phyloP scores from a whole-genome alignment of 2,113 vertebrate species.

The Psophia crepitans region DNA sequence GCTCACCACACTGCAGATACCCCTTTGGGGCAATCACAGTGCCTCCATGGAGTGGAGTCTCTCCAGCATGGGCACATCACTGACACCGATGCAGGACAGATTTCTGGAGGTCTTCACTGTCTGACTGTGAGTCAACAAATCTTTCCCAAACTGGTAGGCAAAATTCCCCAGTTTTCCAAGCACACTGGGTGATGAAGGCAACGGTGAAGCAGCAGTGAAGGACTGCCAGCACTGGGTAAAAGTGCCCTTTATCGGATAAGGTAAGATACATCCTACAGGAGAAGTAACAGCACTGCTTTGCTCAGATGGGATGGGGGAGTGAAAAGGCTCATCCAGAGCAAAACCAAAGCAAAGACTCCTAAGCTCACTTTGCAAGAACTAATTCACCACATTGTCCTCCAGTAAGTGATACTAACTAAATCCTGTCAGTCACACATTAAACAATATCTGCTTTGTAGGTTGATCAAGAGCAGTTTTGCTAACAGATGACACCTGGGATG shows the following conservation, averaged over 20 bases:
- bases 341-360: neutral
- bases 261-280: neutral
- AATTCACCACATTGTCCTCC: neutral
- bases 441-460: neutral
- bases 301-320: neutral
- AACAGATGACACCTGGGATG: neutral
- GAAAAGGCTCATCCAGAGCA: neutral
- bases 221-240: neutral
- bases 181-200: neutral
- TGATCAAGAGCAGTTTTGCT: neutral
- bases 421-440: neutral
- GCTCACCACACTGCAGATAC: neutral
- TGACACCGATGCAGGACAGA: fast-evolving
- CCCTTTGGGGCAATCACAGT: neutral
- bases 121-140: neutral
- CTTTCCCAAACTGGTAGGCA: neutral
- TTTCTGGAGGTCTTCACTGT: neutral
- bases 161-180: neutral
- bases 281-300: neutral
- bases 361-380: neutral
- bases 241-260: neutral
- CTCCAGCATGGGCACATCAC: fast-evolving
- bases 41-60: fast-evolving
- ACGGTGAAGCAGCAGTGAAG: neutral
- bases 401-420: neutral